A percentile compares a stretch with the other conserved stretches of the same genome.
Evolutionary conservation across 1,140 invertebrate species (phyloP).

Genomic region (Hypothenemus hampei): DNA sequence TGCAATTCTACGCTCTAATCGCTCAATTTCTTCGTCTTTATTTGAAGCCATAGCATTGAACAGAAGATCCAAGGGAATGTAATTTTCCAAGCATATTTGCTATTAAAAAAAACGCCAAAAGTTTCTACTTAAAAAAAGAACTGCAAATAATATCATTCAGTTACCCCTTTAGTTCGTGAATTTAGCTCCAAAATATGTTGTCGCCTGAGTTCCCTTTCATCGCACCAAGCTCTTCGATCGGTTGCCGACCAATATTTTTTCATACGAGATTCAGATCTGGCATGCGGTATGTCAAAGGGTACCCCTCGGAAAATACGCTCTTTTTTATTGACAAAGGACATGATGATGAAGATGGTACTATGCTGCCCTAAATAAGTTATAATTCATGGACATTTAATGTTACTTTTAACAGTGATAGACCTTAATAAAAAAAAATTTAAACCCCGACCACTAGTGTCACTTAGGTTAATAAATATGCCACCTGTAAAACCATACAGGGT

Average conservation of each 20-base stretch:
- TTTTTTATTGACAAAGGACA: slow-evolving; percentile 37
- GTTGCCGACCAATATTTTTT: slow-evolving; percentile 38
- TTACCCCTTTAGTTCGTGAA: slow-evolving; percentile 20
- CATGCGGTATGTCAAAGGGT: slow-evolving; percentile 21
- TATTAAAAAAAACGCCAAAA: neutral
- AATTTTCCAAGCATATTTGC: slow-evolving; percentile 35
- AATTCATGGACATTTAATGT: no score
- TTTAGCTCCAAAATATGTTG: slow-evolving; percentile 39
- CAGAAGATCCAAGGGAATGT: slow-evolving; percentile 49
- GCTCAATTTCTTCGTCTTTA: slow-evolving; percentile 47
- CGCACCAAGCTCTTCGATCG: slow-evolving; percentile 38
- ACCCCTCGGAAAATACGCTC: slow-evolving; percentile 30
- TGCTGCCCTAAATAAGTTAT: no score
- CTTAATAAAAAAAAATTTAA: no score
- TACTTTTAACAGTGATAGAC: no score
- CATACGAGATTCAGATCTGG: slow-evolving; percentile 38
- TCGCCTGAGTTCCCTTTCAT: slow-evolving; percentile 34
- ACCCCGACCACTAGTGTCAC: no score
- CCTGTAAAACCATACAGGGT: no score
- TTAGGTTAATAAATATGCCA: no score
- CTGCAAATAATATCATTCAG: neutral
- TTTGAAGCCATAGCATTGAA: slow-evolving; percentile 48
- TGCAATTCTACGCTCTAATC: slow-evolving; percentile 46
- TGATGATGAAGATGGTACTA: slow-evolving; percentile 13
- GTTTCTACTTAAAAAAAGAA: neutral